Evolutionary conservation across 2,797 vertebrate genomes (phyloP), one percentile per base, ranked within the genome.

Genomic region (Sorex maritimensis): DNA sequence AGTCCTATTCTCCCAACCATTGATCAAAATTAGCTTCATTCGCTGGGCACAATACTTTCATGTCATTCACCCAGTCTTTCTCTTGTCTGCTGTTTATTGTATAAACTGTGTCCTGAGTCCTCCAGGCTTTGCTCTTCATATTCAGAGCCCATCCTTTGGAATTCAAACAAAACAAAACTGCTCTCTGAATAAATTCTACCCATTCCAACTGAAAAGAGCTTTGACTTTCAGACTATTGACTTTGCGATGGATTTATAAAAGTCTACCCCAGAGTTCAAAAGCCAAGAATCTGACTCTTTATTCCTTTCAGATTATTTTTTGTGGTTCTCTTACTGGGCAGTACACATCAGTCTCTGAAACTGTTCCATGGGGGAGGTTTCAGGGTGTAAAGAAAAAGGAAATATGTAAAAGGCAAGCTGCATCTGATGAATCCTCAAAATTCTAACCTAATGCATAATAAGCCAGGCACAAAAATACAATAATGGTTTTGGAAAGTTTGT

Each of bases 151-250:
- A 79, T 84, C 58, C 69, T 95, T 75, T 87, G 84, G 77, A 93
- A 95, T 87, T 93, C 92, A 93, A 95, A 88, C 73, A 89, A 92
- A 93, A 81, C n/a, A 91, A 87, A 94, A 61, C 69, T 67, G 14
- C 75, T 91, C 65, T 83, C 77, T 94, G 81, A 95, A 92, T 91
- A 93, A 74, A 94, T 86, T 93, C 81, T 89, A 91, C 82, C 65
- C 69, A 89, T 85, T 92, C 72, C 38, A 44, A 89, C 82, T 94
- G n/a, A 93, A 95, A 94, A 94, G 44, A 79, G 71, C 46, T 95
- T 94, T 91, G 84, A 81, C 84, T 91, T 96, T 87, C 84, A 93
- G 68, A 85, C 68, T 90, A 68, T 19, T 46, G 67, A 79, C 82
- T 87, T 85, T 55, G 75, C 75, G 55, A 74, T 61, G 44, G 88